Conservation (phyloP, 2,797 vertebrate species). For the Otolemur crassicaudatus region DNA sequence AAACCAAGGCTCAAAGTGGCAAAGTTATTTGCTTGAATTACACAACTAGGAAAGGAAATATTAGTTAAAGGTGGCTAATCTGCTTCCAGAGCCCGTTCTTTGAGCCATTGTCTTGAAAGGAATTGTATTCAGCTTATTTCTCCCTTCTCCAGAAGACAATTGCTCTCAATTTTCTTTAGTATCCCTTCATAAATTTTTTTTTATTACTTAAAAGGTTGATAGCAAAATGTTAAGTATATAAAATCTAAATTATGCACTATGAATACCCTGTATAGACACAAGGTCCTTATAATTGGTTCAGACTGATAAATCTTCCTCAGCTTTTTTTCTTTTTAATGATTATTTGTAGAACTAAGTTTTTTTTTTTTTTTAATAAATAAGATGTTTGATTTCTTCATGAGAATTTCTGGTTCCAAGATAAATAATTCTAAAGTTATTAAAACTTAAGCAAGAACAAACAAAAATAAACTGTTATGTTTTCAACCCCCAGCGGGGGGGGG, state of each 20-base stretch:
- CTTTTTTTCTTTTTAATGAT: background rate
- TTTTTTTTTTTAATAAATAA: background rate
- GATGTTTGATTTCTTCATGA: background rate
- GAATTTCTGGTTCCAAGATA: background rate
- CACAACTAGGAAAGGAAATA: background rate
- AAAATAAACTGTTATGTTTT: background rate
- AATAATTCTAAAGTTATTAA: background rate
- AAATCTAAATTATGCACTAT: background rate
- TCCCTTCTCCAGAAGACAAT: background rate
- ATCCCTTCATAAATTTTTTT: background rate
- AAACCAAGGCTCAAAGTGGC: background rate
- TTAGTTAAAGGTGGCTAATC: background rate
- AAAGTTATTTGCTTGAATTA: background rate
- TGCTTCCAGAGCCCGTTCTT: background rate
- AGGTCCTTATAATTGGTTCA: background rate
- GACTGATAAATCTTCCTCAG: background rate
- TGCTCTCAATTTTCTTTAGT: background rate
- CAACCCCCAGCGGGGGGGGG: background rate
- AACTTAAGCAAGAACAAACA: background rate
- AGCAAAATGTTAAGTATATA: background rate
- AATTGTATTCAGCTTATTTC: background rate
- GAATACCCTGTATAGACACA: background rate
- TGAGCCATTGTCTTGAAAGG: background rate
- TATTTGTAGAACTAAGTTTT: background rate
- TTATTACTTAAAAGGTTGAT: background rate